Evolutionary conservation across 2,888 invertebrate species (phyloP).

Genomic region (Galeruca laticollis): DNA sequence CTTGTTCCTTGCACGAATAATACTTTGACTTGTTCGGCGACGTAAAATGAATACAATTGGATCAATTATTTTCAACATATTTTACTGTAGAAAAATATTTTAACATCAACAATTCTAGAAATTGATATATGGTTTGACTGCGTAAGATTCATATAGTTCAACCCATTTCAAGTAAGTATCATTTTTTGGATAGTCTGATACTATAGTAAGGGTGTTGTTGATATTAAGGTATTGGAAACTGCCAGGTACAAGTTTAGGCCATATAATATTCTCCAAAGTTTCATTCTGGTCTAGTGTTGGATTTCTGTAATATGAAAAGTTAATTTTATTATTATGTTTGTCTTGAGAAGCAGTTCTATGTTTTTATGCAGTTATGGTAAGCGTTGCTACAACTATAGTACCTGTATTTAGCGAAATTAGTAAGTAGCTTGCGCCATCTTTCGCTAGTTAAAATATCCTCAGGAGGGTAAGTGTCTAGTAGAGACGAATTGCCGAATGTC

Average conservation of each 20-base stretch:
- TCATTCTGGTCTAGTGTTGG: constrained; percentile 38
- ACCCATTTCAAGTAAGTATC: constrained; percentile 40
- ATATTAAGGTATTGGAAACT: constrained; percentile 44
- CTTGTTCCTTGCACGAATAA: too few species aligned
- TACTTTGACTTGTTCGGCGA: too few species aligned
- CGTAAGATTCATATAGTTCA: constrained; percentile 27
- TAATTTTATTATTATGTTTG: constrained; percentile 11
- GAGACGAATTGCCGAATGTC: constrained; percentile 38
- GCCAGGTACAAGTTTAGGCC: constrained; percentile 42
- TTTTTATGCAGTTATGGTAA: not conserved
- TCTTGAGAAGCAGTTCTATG: not conserved
- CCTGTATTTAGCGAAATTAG: constrained; percentile 73
- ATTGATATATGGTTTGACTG: constrained; percentile 29
- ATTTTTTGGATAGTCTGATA: constrained; percentile 40
- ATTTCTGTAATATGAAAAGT: constrained; percentile 38
- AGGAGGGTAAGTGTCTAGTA: constrained; percentile 37
- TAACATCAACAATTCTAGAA: constrained; percentile 13
- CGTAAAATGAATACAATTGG: too few species aligned
- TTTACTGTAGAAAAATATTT: not conserved
- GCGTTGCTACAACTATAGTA: constrained; percentile 53
- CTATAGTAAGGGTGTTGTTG: constrained; percentile 40
- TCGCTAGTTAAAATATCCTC: constrained; percentile 35
- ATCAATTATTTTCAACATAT: not conserved
- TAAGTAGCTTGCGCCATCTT: constrained; percentile 62
- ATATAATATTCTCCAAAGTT: constrained; percentile 40